These are phyloP conservation scores for Hemiprocne comata DNA, from an alignment of 2,113 vertebrate genomes.

Conservation along the genomic window DNA sequence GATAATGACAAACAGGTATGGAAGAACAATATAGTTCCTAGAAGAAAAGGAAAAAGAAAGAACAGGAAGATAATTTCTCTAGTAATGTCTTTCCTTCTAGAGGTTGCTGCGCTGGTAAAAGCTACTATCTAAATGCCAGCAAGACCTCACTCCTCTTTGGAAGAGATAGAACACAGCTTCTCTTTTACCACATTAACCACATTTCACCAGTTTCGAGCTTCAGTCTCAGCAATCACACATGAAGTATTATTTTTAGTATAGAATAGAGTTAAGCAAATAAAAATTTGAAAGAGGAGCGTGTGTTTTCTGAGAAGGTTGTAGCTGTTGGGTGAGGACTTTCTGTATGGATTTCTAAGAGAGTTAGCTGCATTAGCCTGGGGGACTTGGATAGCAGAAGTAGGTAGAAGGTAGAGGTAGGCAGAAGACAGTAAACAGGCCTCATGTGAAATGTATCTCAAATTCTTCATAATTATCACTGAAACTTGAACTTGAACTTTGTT, in stretches of 20 bases:
- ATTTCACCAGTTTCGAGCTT: neutral
- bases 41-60: neutral
- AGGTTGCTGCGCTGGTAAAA: neutral
- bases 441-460: neutral
- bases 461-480: neutral
- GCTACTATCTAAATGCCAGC: neutral
- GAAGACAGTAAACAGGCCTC: neutral
- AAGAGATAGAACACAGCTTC: neutral
- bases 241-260: neutral
- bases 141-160: neutral
- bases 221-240: neutral
- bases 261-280: neutral
- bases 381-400: neutral
- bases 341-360: neutral
- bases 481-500: neutral
- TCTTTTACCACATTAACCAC: neutral
- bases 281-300: neutral
- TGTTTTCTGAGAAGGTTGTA: neutral
- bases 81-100: neutral
- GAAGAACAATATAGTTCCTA: neutral
- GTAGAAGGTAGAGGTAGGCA: neutral
- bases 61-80: neutral
- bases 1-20: neutral
- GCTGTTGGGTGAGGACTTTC: neutral
- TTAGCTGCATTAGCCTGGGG: neutral